Base-by-base conservation (phyloP, 2,113 vertebrate species). In the Rhinoderma darwinii region DNA sequence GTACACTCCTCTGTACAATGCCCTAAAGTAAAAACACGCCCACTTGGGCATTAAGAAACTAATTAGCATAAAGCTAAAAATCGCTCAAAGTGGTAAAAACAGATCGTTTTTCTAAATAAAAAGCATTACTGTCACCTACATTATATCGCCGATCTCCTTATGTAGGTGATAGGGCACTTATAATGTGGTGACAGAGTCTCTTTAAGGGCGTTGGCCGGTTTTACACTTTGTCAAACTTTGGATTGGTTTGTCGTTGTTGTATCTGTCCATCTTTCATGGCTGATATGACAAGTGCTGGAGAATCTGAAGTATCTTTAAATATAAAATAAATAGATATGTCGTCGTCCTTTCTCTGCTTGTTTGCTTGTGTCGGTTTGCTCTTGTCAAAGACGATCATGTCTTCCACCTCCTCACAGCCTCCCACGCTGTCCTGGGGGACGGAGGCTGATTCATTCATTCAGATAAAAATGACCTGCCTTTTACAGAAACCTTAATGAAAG, bases 381-480 rank as follows among this genome's bases (percentile, higher is more conserved):
- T 93, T 92, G 89, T 91, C 91, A 83, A 82, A 70, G 84, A 32
- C 50, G 51, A 86, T 91, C 87, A 27, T 87, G 88, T 75, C 89
- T 89, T 90, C 86, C 90, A 8, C 90, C 89, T 91, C 92, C 88
- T 66, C 81, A 0, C 68, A 11, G 56, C 90, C 1, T 84, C 92
- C 90, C 86, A 89, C 88, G 72, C 32, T 86, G 88, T 85, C 90
- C 87, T 84, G 61, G 82, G 89, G 91, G 87, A 90, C 84, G 85
- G 27, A 63, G 39, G 89, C 89, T 92, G 90, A 92, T 90, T 94
- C 90, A 93, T 93, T 91, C 91, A 91, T 84, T 88, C 66, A 5
- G 41, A 90, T 14, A 91, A 89, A n/a, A 74, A 90, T 88, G 88
- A 72, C 47, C 88, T 73, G 76, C 80, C 77, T 83, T 88, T 78